Evolutionary conservation across 2,113 vertebrate species (phyloP), one percentile per base, ranked within the genome.

Genomic region (Aegotheles bennettii): DNA sequence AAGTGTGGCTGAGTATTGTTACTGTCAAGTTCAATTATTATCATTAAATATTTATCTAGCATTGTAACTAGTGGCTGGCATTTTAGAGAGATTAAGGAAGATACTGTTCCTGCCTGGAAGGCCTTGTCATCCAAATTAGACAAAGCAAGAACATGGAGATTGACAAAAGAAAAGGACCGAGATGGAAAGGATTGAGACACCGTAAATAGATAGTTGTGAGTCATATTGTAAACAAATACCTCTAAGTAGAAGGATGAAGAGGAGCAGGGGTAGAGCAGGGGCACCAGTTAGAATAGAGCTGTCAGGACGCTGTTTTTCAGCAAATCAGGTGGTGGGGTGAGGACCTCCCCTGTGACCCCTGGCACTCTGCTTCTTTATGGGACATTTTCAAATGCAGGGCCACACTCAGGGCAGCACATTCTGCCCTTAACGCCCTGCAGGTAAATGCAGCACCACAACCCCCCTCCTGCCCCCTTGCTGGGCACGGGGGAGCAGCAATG

Each of bases 41-140:
- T 82, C 94, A 93, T 95, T 93, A 92, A 90, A 84, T 48, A 57
- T 95, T 95, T 87, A 92, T 90, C 90, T 75, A 74, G 64, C 43
- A 4, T 14, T 50, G 79, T 65, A 80, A 68, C 33, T 47, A 16
- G 84, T 38, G 90, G 56, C 56, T 87, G 86, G 92, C 36, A 4
- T 60, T 86, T 79, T 71, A 45, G 67, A 90, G 92, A 80, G 95
- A 91, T 95, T 42, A 84, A 67, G 92, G 33, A 10, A 85, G 85
- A 94, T 82, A 45, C 29, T 33, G 74, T 47, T 94, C 88, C 81
- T 96, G 90, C 87, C 94, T 75, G 79, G 61, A 36, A 93, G 93
- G 95, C 80, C n/a, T 92, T 70, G 75, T 57, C 25, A 54, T 71
- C 70, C 69, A 82, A 24, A 91, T 54, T 11, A 94, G 89, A 43